Evolutionary conservation across 2,797 vertebrate genomes (phyloP).

Genomic region (Phylloscopus collybita): DNA sequence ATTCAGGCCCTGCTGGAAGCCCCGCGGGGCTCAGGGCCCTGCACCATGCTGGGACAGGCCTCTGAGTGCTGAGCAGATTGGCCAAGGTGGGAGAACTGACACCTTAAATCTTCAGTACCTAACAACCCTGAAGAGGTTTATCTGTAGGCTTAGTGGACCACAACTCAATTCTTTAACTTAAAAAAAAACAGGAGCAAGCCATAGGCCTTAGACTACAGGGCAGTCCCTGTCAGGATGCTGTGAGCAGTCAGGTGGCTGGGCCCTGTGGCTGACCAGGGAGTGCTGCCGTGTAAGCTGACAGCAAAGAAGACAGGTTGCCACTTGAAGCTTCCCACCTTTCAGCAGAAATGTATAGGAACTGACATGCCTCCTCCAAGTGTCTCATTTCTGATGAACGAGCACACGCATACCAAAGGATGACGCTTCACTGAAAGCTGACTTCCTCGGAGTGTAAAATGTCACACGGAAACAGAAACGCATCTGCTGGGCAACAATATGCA

Average conservation of each 20-base stretch:
- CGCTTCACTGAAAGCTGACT: not conserved
- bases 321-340: not conserved
- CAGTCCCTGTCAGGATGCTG: not conserved
- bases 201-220: not conserved
- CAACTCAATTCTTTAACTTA: not conserved
- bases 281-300: not conserved
- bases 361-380: not conserved
- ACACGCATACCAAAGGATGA: not conserved
- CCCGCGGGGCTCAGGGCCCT: fast-evolving
- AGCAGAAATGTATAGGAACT: not conserved
- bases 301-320: not conserved
- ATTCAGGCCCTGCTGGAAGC: fast-evolving
- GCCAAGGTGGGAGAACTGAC: fast-evolving
- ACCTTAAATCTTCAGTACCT: not conserved
- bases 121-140: not conserved
- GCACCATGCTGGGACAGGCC: fast-evolving
- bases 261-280: not conserved
- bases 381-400: not conserved
- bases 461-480: not conserved
- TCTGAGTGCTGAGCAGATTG: fast-evolving
- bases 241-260: not conserved
- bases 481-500: not conserved
- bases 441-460: not conserved
- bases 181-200: not conserved
- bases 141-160: not conserved